Percentiles rank a stretch among this genome's conserved stretches.
Evolutionary conservation across 2,113 vertebrate genomes (phyloP).

Genomic region (Argyrosomus japonicus): DNA sequence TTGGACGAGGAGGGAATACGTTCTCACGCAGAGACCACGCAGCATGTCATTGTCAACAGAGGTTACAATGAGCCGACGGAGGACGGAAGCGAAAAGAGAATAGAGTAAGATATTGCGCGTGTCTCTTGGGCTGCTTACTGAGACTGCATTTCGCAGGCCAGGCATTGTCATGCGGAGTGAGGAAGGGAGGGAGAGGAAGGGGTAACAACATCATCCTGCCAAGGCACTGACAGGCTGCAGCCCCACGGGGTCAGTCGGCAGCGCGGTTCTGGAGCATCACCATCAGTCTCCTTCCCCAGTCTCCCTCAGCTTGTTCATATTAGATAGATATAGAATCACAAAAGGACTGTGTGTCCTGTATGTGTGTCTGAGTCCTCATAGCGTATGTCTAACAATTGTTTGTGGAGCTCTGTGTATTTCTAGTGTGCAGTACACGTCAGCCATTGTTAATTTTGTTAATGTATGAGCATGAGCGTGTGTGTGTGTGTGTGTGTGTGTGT

Average conservation of each 20-base stretch:
- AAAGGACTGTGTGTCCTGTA: neutral
- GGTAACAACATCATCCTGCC: slow-evolving; percentile 50
- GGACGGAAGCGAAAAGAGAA: slow-evolving; percentile 27
- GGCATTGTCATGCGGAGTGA: slow-evolving; percentile 48
- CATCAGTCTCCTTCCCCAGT: slow-evolving; percentile 26
- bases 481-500: slow-evolving; percentile 3
- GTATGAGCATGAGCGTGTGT: neutral
- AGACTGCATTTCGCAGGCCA: slow-evolving; percentile 18
- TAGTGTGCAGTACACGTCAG: slow-evolving; percentile 13
- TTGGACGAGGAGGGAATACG: slow-evolving; percentile 36
- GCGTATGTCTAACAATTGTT: neutral
- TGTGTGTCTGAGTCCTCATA: neutral
- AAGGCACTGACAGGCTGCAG: slow-evolving; percentile 58
- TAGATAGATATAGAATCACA: slow-evolving; percentile 35
- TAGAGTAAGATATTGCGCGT: neutral
- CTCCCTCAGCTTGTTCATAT: slow-evolving; percentile 18
- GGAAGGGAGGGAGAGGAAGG: neutral
- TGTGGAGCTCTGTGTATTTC: slow-evolving; percentile 1
- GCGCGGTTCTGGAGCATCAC: slow-evolving; percentile 51
- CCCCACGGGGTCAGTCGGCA: slow-evolving; percentile 58
- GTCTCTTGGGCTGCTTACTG: slow-evolving; percentile 41
- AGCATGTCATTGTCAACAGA: slow-evolving; percentile 30
- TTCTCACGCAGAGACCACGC: slow-evolving; percentile 35
- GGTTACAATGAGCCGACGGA: slow-evolving; percentile 29
- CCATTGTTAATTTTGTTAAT: slow-evolving; percentile 36